A percentile compares a stretch with the other conserved stretches of the same genome.
Conservation (phyloP, 2,888 invertebrate genomes). For the Salticus scenicus region DNA sequence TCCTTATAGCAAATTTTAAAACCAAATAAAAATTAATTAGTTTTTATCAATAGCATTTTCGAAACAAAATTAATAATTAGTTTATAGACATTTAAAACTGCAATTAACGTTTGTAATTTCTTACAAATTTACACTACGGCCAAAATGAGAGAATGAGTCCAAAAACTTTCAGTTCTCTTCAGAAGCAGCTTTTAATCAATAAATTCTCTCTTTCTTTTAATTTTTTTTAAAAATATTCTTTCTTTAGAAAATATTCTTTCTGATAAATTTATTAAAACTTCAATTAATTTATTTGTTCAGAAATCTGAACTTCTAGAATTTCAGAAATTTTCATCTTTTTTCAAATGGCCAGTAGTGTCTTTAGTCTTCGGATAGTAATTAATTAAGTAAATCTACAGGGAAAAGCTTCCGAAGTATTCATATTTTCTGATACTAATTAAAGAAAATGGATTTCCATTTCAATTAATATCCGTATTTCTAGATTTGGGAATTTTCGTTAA, state of each 20-base stretch:
- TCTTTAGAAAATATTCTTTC: background rate
- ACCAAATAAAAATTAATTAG: no score
- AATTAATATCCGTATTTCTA: background rate
- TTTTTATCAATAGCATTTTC: no score
- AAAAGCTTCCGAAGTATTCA: background rate
- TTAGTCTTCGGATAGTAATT: background rate
- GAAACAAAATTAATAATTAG: no score
- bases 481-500: no score
- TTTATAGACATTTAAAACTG: background rate
- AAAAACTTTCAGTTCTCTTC: background rate
- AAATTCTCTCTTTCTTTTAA: no score
- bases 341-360: slow-evolving; percentile 57
- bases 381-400: background rate
- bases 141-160: slow-evolving; percentile 60
- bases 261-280: background rate
- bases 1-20: no score
- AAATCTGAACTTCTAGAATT: background rate
- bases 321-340: slow-evolving; percentile 33
- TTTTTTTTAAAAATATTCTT: no score
- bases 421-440: background rate
- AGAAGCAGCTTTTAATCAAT: background rate
- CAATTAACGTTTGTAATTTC: background rate
- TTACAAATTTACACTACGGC: slow-evolving; percentile 22
- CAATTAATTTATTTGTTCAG: slow-evolving; percentile 3
- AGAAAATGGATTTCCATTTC: background rate